Evolutionary conservation across 2,888 invertebrate genomes (phyloP), one percentile per base, ranked within the genome.

Genomic region (Nematopogon swammerdamellus): DNA sequence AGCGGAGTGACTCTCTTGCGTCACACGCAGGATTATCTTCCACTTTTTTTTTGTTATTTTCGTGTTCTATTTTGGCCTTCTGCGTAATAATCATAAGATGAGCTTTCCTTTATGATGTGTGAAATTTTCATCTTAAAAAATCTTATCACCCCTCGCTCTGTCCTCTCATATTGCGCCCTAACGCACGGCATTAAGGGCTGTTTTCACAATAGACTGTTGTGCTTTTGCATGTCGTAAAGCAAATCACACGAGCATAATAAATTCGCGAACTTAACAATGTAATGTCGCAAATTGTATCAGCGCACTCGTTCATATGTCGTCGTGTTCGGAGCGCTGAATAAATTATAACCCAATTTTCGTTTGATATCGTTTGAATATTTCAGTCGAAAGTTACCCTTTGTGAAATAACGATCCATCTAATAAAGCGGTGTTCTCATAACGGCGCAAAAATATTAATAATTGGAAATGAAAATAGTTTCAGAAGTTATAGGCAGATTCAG

Each of bases 21-120:
- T 79, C 79, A 76, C 74, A 68, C 36, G 36, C 36, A 4, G n/a
- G 36, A 36, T 36, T 36, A 36, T 6, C 36, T 36, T 36, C n/a
- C n/a, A 14, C 11, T 8, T 14, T 36, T 36, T 36, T 36, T 3
- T 36, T 36, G 3, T 36, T 6, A 14, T 36, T 36, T 36, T 36
- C 11, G 36, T 14, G 36, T 36, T 36, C 36, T 14, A 36, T 36
- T 36, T 70, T 67, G 70, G 72, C 70, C 75, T 75, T 75, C 58
- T 59, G 65, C 73, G 74, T 79, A 77, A 79, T 79, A 79, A 79
- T 79, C 79, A 76, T 75, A 79, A 73, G 75, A 75, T 75, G 74
- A 72, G 74, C 74, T 71, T 71, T 72, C 68, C 67, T 74, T 76
- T 76, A 77, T 76, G 77, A 76, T 69, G 76, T 76, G 76, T 72